These are phyloP conservation scores for Eristalis arbustorum DNA, from an alignment of 2,888 invertebrate genomes.

Conservation along the genomic window DNA sequence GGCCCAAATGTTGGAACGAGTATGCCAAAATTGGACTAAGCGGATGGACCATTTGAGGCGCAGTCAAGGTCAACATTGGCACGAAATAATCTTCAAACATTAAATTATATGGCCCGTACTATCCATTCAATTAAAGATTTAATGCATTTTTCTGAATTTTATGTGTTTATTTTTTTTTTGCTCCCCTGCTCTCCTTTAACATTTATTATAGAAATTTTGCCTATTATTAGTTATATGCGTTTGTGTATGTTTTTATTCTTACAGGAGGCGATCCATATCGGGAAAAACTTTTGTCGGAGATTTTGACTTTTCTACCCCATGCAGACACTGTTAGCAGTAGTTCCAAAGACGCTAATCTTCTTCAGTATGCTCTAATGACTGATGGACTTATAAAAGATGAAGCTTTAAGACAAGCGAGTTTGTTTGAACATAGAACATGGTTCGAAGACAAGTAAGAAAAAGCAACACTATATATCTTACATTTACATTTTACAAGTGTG, in stretches of 20 bases:
- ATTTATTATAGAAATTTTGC: no score
- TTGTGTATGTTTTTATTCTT: not conserved
- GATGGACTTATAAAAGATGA: conserved; percentile 74
- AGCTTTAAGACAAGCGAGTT: conserved; percentile 75
- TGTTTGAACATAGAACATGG: conserved; percentile 76
- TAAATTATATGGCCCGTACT: no score
- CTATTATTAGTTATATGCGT: not conserved
- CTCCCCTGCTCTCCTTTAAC: no score
- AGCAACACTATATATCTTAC: not conserved
- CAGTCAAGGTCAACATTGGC: no score
- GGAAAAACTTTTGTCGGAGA: conserved; percentile 71
- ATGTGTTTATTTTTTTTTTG: no score
- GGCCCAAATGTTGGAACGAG: no score
- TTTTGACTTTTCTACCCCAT: conserved; percentile 76
- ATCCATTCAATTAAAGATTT: no score
- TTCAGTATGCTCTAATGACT: conserved; percentile 77
- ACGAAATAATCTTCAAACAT: no score
- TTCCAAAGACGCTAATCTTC: conserved; percentile 75
- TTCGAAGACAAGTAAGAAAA: conserved; percentile 76
- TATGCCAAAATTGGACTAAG: no score
- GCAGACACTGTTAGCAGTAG: conserved; percentile 78
- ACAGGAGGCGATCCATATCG: conserved; percentile 72
- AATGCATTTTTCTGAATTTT: no score
- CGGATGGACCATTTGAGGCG: no score
- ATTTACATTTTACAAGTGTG: not conserved